Base-by-base conservation (phyloP, 2,113 vertebrate species). In the Asarcornis scutulata region DNA sequence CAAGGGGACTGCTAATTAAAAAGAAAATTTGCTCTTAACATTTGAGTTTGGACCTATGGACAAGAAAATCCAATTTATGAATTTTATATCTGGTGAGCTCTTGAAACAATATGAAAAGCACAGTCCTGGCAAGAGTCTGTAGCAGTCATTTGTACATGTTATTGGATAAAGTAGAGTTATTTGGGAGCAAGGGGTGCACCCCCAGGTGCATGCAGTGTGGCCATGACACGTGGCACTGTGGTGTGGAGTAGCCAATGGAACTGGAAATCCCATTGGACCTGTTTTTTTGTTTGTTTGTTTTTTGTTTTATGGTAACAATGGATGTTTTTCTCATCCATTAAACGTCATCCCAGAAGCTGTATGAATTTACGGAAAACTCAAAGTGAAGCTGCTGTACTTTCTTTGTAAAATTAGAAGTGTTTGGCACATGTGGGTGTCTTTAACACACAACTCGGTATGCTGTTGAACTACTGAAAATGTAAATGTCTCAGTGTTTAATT, bases 121-220 rank as follows among this genome's bases (percentile, higher is more conserved):
- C 13, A 1, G 13, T 60, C 7, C 15, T 7, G 6, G 31, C 3
- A 13, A 21, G 3, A 4, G 13, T 29, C 67, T 48, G 13, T 26
- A 5, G 5, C 52, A 32, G 74, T 5, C 1, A 1, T 15, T 5
- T 46, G 25, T 20, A 31, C 10, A 1, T 23, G 48, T 29, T 73
- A 4, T 6, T 23, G 69, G 71, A 4, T 42, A 4, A 26, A 31
- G 60, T 0, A 0, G 0, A 9, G 17, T 6, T 52, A 2, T 3
- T 9, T 0, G 6, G 25, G 55, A 74, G 14, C 3, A 26, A 23
- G 31, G 6, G 13, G 52, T 25, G 59, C 7, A 2, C 11, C 48
- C 63, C 48, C 48, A 22, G 44, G 46, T 20, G 18, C 46, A 46
- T 20, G 26, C 31, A 11, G 42, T 11, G 48, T 21, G 3, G 12